Conservation (phyloP, 2,797 vertebrate species). For the Scleropages formosus region DNA sequence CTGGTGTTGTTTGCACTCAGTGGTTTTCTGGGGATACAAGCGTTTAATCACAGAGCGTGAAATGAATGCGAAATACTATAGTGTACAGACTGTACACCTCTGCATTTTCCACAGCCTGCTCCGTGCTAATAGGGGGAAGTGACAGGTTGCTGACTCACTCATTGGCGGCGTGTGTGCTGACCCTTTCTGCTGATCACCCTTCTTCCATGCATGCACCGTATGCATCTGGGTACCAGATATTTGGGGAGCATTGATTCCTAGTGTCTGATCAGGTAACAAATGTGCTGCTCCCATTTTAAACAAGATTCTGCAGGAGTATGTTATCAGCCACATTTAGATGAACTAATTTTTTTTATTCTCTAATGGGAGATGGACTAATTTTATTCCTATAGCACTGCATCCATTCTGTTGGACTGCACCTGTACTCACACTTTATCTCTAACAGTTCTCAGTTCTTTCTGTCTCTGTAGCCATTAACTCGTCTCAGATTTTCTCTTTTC, state of each 20-base stretch:
- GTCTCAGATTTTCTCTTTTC: no score
- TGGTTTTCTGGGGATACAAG: constrained; percentile 23
- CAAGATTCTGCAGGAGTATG: neutral
- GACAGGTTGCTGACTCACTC: constrained; percentile 3
- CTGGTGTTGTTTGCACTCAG: constrained; percentile 24
- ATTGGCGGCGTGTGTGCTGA: neutral
- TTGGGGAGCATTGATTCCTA: neutral
- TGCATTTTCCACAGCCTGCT: neutral
- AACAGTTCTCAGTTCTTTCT: no score
- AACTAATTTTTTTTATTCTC: neutral
- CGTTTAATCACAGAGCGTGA: constrained; percentile 21
- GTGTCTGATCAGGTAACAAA: neutral
- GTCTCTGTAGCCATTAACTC: no score
- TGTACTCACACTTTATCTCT: no score
- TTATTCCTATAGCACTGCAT: no score
- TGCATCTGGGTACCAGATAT: no score
- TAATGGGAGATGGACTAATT: neutral
- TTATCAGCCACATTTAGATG: neutral
- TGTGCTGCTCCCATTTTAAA: neutral
- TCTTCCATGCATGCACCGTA: neutral
- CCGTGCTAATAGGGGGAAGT: neutral
- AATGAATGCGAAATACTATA: neutral
- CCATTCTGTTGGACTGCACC: no score
- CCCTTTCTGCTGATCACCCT: neutral
- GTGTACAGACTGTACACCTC: neutral